Conservation (phyloP, 2,888 invertebrate species). For the Trichopria drosophilae region DNA sequence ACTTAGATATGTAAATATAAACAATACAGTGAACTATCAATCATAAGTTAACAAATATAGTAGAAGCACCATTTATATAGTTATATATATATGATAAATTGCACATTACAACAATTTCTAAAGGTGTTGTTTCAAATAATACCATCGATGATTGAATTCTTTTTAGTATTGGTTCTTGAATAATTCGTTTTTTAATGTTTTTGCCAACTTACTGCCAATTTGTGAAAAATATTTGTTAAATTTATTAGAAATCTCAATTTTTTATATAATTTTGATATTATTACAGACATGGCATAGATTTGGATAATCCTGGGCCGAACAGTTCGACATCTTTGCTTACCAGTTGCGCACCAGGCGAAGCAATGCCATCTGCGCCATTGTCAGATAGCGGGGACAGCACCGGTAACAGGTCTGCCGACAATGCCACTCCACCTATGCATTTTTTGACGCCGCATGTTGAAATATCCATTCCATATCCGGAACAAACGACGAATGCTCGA, state of each 20-base stretch:
- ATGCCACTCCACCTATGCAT: constrained; percentile 88
- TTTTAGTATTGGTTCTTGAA: too few relatives aligned
- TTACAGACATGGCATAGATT: constrained; percentile 81
- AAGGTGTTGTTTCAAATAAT: too few relatives aligned
- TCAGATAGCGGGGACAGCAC: constrained; percentile 85
- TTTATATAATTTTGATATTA: background rate
- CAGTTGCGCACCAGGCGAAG: constrained; percentile 64
- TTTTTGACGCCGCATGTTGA: constrained; percentile 89
- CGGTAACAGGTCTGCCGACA: constrained; percentile 78
- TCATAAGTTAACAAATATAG: too few relatives aligned
- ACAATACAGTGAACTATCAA: too few relatives aligned
- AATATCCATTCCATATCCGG: constrained; percentile 85
- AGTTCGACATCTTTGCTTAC: constrained; percentile 77
- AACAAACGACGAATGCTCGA: constrained; percentile 63
- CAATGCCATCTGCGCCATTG: constrained; percentile 73
- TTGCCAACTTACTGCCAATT: too few relatives aligned
- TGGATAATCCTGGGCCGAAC: constrained; percentile 86
- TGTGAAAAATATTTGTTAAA: too few relatives aligned
- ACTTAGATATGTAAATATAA: too few relatives aligned
- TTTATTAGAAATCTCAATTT: background rate
- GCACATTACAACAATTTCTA: too few relatives aligned
- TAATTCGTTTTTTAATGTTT: too few relatives aligned
- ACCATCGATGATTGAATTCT: too few relatives aligned
- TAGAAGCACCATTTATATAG: too few relatives aligned
- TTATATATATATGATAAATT: too few relatives aligned